Conservation (phyloP, 2,888 invertebrate genomes). For the Dicycla oo region DNA sequence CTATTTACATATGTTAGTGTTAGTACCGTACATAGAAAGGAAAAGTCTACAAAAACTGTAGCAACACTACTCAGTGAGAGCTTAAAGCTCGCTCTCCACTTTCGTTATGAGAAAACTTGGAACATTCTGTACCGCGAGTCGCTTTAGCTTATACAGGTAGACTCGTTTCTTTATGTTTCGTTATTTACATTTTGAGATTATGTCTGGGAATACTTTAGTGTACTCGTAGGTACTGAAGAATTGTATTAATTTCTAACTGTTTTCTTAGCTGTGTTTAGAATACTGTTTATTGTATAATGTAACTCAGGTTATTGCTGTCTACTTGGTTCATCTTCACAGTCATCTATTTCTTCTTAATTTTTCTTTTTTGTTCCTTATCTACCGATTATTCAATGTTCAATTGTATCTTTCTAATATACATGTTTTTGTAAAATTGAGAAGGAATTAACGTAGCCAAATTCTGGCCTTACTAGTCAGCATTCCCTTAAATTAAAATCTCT, state of each 20-base stretch:
- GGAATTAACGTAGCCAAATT: neutral
- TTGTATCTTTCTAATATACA: neutral
- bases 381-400: neutral
- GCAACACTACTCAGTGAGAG: constrained; percentile 57
- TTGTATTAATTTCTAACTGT: neutral
- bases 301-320: neutral
- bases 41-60: constrained; percentile 62
- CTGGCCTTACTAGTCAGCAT: neutral
- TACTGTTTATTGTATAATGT: neutral
- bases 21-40: constrained; percentile 46
- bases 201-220: constrained; percentile 12
- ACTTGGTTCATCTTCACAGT: too few relatives aligned
- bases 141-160: constrained; percentile 13
- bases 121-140: constrained; percentile 63
- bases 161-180: constrained; percentile 29
- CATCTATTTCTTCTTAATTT: neutral
- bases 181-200: constrained; percentile 27
- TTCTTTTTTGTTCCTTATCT: too few relatives aligned
- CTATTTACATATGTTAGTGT: constrained; percentile 50
- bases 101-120: constrained; percentile 80
- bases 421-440: neutral
- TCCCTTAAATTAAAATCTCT: constrained; percentile 15
- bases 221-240: neutral
- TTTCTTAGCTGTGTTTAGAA: constrained; percentile 19
- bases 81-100: constrained; percentile 70